Evolutionary conservation across 2,113 vertebrate species (phyloP), one percentile per base, ranked within the genome.

Genomic region (Pandion haliaetus): DNA sequence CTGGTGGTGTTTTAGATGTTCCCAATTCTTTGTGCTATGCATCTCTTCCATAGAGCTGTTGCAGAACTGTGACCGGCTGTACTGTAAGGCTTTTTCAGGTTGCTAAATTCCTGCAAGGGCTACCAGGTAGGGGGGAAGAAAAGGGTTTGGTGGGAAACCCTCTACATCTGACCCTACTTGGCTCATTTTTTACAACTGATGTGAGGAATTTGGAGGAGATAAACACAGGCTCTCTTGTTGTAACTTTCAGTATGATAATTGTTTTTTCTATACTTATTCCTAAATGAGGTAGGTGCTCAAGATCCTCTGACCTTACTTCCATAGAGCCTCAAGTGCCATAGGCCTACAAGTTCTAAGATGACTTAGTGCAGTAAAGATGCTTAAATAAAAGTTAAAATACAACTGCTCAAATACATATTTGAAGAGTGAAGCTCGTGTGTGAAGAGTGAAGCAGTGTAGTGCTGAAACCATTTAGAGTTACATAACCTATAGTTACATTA

Each of bases 261-360:
- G 3, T 20, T 82, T 52, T 58, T 55, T 34, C 29, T n/a, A 8
- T 34, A 8, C 5, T 49, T 52, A n/a, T 40, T 72, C 24, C 15
- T 62, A 82, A 73, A 62, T 28, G 7, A 42, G 31, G 3, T 6
- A 20, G 2, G 0, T 32, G 24, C 17, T 81, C 28, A 32, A 29
- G 34, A 20, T 40, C 3, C 7, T 82, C 32, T 69, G 59, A 26
- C 25, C n/a, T 54, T 63, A 26, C 18, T 55, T 78, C 25, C 21
- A n/a, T 1, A 54, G 42, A 49, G 44, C 8, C 0, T 0, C 9
- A 70, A 55, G 14, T 42, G 49, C 25, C 29, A 32, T 38, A 59
- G 23, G 2, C 17, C 34, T 71, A 16, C 7, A 28, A 32, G 6
- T 32, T 61, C 40, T 19, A 57, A 50, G 23, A 12, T 57, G 13